phyloP scores from a whole-genome alignment of 2,888 invertebrate genomes.

The Bedellia somnulentella region DNA sequence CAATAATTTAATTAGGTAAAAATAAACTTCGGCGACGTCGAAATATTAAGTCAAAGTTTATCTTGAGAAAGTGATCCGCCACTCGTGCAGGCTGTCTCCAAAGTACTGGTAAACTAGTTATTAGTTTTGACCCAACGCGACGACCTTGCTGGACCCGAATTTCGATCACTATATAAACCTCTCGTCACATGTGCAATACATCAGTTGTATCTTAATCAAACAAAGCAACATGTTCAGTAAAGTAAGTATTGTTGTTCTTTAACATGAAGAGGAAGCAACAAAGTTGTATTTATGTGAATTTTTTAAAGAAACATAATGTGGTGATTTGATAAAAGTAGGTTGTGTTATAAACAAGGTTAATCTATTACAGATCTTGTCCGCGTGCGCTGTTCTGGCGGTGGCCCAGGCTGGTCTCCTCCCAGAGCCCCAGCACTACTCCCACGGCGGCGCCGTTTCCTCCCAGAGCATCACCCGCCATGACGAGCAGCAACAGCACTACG shows the following conservation, averaged over 20 bases:
- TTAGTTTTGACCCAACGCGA: too few species aligned
- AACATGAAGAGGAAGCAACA: too few species aligned
- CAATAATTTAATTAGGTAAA: too few species aligned
- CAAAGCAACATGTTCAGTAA: constrained; percentile 30
- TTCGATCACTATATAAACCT: constrained; percentile 30
- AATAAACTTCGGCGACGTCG: too few species aligned
- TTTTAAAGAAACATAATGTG: too few species aligned
- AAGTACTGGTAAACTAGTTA: too few species aligned
- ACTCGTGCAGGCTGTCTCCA: too few species aligned
- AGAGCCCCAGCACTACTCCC: constrained; percentile 6
- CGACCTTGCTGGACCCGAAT: constrained; percentile 38
- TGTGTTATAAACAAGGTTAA: too few species aligned
- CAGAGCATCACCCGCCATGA: constrained; percentile 34
- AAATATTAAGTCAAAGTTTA: too few species aligned
- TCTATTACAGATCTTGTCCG: constrained; percentile 4
- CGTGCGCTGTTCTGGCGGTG: constrained; percentile 21
- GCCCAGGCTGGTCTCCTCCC: constrained; percentile 6
- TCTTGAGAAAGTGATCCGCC: too few species aligned
- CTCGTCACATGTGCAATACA: constrained; percentile 19
- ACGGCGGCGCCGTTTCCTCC: constrained; percentile 16
- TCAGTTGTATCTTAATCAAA: constrained; percentile 26
- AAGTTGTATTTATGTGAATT: too few species aligned
- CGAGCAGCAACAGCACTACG: constrained; percentile 15
- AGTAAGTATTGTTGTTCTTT: constrained; percentile 19
- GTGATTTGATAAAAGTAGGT: too few species aligned